Percentiles rank a stretch among this genome's conserved stretches.
These are phyloP conservation scores for Ctenosaura bakeri DNA, from an alignment of 2,797 vertebrate genomes.

Conservation along the genomic window DNA sequence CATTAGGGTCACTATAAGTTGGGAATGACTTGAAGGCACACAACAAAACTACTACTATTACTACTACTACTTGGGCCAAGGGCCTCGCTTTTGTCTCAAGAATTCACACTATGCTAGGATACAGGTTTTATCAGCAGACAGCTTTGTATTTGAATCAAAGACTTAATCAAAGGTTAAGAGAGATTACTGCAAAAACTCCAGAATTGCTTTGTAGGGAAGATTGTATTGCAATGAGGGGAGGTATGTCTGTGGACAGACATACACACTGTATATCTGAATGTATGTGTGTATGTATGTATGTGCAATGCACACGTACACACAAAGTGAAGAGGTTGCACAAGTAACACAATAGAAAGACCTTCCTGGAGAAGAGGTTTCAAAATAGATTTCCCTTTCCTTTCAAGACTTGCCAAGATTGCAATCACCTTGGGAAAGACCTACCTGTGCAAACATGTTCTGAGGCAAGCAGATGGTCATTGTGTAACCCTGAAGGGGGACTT, in stretches of 20 bases:
- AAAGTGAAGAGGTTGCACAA: neutral
- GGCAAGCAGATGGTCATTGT: slow-evolving; percentile 65
- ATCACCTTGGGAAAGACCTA: slow-evolving; percentile 49
- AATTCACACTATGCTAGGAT: slow-evolving; percentile 40
- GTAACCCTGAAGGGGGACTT: slow-evolving; percentile 59
- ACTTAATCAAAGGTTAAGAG: slow-evolving; percentile 47
- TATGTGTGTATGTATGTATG: rapidly evolving
- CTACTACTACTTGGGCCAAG: neutral
- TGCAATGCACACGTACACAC: neutral
- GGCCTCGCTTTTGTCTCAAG: slow-evolving; percentile 47
- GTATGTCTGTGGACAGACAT: neutral
- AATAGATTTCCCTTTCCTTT: slow-evolving; percentile 52
- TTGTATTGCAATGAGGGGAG: neutral
- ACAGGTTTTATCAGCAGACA: slow-evolving; percentile 38
- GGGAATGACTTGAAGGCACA: too few relatives aligned
- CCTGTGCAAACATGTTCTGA: slow-evolving; percentile 71
- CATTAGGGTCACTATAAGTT: too few relatives aligned
- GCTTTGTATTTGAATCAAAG: slow-evolving; percentile 45
- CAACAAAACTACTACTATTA: too few relatives aligned
- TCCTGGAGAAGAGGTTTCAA: neutral
- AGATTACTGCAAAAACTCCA: neutral
- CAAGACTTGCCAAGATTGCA: slow-evolving; percentile 48
- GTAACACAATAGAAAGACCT: neutral
- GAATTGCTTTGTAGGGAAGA: neutral
- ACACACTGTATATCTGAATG: neutral